These are phyloP conservation scores for Nibea coibor DNA, from an alignment of 2,113 vertebrate genomes.

Conservation along the genomic window DNA sequence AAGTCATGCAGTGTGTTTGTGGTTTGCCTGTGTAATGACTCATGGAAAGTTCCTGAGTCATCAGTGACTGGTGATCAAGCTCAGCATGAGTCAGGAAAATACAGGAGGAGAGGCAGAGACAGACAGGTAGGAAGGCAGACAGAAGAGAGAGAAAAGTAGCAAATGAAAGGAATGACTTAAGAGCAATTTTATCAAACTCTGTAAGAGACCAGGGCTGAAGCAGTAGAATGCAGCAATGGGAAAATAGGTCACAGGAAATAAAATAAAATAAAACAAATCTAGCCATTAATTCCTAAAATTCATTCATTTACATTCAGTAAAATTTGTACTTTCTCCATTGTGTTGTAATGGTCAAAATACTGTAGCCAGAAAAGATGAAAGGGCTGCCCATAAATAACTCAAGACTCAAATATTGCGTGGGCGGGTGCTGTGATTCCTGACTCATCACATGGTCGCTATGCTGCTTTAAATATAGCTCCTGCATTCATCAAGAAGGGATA, in stretches of 20 bases:
- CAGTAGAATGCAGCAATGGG: not conserved
- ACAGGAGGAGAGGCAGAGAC: not conserved
- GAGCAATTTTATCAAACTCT: not conserved
- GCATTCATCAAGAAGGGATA: not conserved
- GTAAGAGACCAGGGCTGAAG: not conserved
- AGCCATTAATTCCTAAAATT: not conserved
- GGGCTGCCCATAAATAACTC: not conserved
- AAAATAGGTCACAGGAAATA: not conserved
- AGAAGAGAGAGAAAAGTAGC: not conserved
- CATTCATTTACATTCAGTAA: no score
- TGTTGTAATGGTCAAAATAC: not conserved
- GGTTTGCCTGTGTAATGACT: conserved; percentile 26
- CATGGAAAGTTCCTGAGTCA: conserved; percentile 53
- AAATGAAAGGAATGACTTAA: not conserved
- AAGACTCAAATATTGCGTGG: not conserved
- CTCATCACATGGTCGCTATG: no score
- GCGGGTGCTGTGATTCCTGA: no score
- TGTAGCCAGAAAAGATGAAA: no score
- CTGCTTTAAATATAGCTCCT: no score
- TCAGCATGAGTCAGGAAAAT: conserved; percentile 27
- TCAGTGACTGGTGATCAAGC: conserved; percentile 17
- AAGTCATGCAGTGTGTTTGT: conserved; percentile 22
- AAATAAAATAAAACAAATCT: not conserved
- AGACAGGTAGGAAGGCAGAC: not conserved
- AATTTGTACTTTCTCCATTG: not conserved